Percentiles rank a stretch among this genome's conserved stretches.
These are phyloP conservation scores for Cantharis rufa DNA, from an alignment of 2,888 invertebrate genomes.

Conservation along the genomic window DNA sequence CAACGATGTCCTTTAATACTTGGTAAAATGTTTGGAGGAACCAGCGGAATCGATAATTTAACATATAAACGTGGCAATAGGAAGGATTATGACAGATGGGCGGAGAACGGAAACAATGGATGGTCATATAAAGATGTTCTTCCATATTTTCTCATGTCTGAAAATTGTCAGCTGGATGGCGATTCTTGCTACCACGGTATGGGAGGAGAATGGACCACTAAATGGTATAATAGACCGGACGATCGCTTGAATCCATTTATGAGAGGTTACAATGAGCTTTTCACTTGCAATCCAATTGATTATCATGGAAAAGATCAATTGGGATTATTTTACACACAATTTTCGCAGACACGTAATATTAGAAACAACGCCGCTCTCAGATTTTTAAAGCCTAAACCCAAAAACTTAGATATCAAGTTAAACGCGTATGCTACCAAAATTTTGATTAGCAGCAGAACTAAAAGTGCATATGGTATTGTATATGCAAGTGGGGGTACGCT, in stretches of 20 bases:
- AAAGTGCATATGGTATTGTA: conserved; percentile 15
- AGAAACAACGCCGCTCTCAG: conserved; percentile 60
- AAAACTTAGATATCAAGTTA: conserved; percentile 60
- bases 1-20: too few species aligned
- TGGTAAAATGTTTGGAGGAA: too few species aligned
- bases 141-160: conserved; percentile 81
- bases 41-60: conserved; percentile 86
- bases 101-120: conserved; percentile 69
- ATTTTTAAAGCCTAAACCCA: conserved; percentile 51
- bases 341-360: conserved; percentile 57
- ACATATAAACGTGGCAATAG: conserved; percentile 87
- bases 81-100: conserved; percentile 88
- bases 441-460: conserved; percentile 46
- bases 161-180: conserved; percentile 83
- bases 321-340: conserved; percentile 61
- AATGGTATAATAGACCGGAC: neutral
- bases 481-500: too few species aligned
- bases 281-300: conserved; percentile 62
- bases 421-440: conserved; percentile 58
- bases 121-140: conserved; percentile 75
- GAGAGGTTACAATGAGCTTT: conserved; percentile 29
- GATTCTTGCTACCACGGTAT: conserved; percentile 58
- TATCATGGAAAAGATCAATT: conserved; percentile 67
- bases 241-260: neutral
- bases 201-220: conserved; percentile 57